Evolutionary conservation across 1,140 invertebrate species (phyloP).

Genomic region (Trichoplusia ni): DNA sequence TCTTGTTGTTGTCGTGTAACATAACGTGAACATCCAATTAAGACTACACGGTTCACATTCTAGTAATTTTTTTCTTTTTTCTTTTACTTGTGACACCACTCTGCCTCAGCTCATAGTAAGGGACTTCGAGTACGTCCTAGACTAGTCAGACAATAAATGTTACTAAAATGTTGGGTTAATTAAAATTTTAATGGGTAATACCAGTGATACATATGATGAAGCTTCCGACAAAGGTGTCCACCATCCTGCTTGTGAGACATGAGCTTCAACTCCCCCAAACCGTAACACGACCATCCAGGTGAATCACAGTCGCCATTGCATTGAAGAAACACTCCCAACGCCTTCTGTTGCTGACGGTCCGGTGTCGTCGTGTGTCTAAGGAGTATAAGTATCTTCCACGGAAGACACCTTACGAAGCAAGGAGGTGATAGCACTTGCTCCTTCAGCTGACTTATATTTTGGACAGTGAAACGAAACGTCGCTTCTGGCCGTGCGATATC

Average conservation of each 20-base stretch:
- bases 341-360: constrained; percentile 87
- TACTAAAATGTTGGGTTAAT: no score
- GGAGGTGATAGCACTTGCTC: constrained; percentile 94
- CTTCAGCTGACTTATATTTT: constrained; percentile 94
- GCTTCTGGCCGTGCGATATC: constrained; percentile 97
- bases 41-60: no score
- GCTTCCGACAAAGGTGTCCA: constrained; percentile 88
- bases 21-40: no score
- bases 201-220: constrained; percentile 86
- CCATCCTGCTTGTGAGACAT: constrained; percentile 91
- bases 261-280: constrained; percentile 93
- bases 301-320: constrained; percentile 97
- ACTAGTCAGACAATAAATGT: no score
- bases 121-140: no score
- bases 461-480: constrained; percentile 93
- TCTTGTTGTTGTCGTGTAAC: no score
- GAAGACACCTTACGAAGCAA: constrained; percentile 96
- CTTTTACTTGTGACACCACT: no score
- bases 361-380: constrained; percentile 88
- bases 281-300: constrained; percentile 98
- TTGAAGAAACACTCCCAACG: constrained; percentile 94
- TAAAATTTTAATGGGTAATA: no score
- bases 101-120: no score
- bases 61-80: no score
- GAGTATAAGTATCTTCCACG: constrained; percentile 99